Base-by-base conservation (phyloP, 2,888 invertebrate genomes). In the Argyra leucocephala region DNA sequence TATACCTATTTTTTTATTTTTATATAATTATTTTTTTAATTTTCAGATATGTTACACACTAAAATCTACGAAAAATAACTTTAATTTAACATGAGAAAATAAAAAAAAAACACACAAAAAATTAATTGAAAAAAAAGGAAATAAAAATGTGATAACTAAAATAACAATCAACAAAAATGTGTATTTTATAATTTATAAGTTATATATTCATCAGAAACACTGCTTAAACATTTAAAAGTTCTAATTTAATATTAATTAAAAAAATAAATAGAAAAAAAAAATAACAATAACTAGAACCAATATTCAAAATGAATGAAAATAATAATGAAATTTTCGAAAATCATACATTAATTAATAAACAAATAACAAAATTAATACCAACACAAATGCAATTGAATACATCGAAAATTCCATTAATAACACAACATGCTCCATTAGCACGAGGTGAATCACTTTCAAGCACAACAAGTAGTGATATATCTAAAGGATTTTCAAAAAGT, bases 401-500 rank as follows among this genome's bases (percentile, higher is more conserved):
- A 26, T 48, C n/a, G 18, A 48, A 48, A 48, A 18, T 3, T 48
- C 48, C 48, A 48, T 48, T 48, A 48, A 48, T 48, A 48, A 48
- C 48, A 48, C 1, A 15, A n/a, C 2, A 15, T 18, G 48, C 48
- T 18, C 48, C 48, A 18, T 18, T 48, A 48, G 48, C 48, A 48
- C 48, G 48, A 18, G 48, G 48, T 18, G 48, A 48, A 48, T 48
- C 48, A 48, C 48, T 48, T 48, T 48, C 48, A 18, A 48, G 48
- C 18, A 48, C 48, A 48, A 48, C 48, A 9, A 48, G 48, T 48
- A 48, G 48, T 48, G 18, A 48, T 15, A 48, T 48, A 18, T 48
- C 48, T 18, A 48, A 48, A 48, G 48, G 48, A 48, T 48, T 48
- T 48, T 48, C 48, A 48, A 48, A 48, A 48, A 48, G 48, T 48